Percentiles rank a stretch among this genome's conserved stretches.
Conservation (phyloP, 2,888 invertebrate species). For the Clostera curtula region DNA sequence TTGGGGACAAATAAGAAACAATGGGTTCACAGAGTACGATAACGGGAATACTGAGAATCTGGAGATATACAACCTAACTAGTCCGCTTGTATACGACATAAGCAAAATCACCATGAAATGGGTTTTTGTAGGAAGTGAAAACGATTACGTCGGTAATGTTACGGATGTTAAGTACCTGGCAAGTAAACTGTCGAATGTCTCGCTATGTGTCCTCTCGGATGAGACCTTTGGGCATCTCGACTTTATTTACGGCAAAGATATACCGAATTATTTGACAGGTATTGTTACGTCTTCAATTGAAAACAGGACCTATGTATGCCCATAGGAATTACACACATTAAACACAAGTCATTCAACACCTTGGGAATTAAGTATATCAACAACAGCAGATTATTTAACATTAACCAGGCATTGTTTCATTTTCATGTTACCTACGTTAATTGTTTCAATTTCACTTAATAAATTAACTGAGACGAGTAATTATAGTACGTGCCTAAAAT, state of each 20-base stretch:
- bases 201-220: conserved; percentile 25
- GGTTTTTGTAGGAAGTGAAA: conserved; percentile 20
- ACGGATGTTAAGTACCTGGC: conserved; percentile 20
- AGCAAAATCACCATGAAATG: conserved; percentile 19
- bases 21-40: conserved; percentile 29
- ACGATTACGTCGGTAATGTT: conserved; percentile 26
- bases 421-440: no score
- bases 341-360: background rate
- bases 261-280: conserved; percentile 25
- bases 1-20: conserved; percentile 26
- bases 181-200: conserved; percentile 14
- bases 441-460: no score
- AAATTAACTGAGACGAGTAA: no score
- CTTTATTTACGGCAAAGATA: conserved; percentile 28
- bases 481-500: no score
- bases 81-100: conserved; percentile 24
- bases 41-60: conserved; percentile 18
- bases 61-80: conserved; percentile 13
- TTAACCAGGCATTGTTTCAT: no score
- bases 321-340: conserved; percentile 5
- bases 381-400: no score
- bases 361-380: background rate
- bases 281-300: conserved; percentile 19
- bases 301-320: conserved; percentile 15
- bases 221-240: conserved; percentile 30